Evolutionary conservation across 2,797 vertebrate genomes (phyloP), one percentile per base, ranked within the genome.

Genomic region (Scomberomorus guttatus): DNA sequence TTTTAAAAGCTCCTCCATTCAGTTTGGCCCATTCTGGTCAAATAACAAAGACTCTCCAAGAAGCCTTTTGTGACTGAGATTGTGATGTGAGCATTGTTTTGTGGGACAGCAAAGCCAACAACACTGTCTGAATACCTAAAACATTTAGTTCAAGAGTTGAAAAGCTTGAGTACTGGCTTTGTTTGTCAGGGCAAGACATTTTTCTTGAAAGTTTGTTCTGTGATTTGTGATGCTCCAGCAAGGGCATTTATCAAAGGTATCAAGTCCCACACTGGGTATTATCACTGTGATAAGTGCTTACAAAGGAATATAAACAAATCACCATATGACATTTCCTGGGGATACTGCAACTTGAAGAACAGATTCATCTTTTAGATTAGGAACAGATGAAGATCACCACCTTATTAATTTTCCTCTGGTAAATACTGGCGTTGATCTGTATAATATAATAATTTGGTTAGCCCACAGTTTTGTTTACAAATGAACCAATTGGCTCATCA

Each of bases 311-410:
- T 3, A 51, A 9, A 51, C 48, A 51, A 51, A 20, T n/a, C 48
- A 51, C 48, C 20, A 20, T 4, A n/a, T 51, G 48, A 51, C 48
- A 20, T 51, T 51, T 51, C 48, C 48, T n/a, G 48, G n/a, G 48
- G 20, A 20, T 20, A 51, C 20, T 8, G 7, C 48, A 51, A 51
- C 48, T 51, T 11, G 18, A n/a, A 51, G 52, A 55, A 55, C 52
- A 55, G n/a, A 55, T 25, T 3, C 14, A 55, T 55, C 52, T 55
- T 55, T 55, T 25, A 13, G 52, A 55, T 25, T 55, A 55, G 52
- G 24, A 55, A 55, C 52, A 55, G 22, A 55, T 55, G 52, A 55
- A 55, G 52, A 25, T 55, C 52, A 55, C 13, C 52, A 55, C 52
- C 24, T 5, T 22, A 54, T 11, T 54, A n/a, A n/a, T 54, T 54